A percentile compares a stretch with the other conserved stretches of the same genome.
phyloP scores from a whole-genome alignment of 2,888 invertebrate species.

The Hoplodrina ambigua region DNA sequence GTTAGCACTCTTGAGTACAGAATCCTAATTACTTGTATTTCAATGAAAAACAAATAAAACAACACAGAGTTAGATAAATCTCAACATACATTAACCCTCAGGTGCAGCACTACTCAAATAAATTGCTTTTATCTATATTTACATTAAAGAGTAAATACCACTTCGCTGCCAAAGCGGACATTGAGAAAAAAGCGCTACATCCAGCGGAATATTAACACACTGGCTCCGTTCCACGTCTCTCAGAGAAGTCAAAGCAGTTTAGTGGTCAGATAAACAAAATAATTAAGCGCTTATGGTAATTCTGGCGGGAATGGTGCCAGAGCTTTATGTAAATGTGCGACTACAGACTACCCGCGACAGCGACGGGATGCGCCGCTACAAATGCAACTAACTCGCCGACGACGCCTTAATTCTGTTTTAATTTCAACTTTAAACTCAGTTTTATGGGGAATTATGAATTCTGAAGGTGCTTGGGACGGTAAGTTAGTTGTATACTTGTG shows the following conservation, averaged over 20 bases:
- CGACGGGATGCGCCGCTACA: slow-evolving; percentile 65
- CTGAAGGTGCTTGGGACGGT: slow-evolving; percentile 51
- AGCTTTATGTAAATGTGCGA: slow-evolving; percentile 73
- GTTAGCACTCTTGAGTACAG: no score
- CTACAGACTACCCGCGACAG: slow-evolving; percentile 42
- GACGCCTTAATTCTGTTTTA: slow-evolving; percentile 75
- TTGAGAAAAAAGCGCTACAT: slow-evolving; percentile 41
- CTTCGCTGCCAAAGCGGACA: slow-evolving; percentile 47
- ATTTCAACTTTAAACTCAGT: slow-evolving; percentile 74
- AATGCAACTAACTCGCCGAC: slow-evolving; percentile 71
- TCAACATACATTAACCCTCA: slow-evolving; percentile 20
- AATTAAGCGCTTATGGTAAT: slow-evolving; percentile 85
- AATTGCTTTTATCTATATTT: slow-evolving; percentile 46
- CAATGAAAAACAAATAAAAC: slow-evolving; percentile 20
- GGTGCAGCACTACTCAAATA: slow-evolving; percentile 25
- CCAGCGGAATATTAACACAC: slow-evolving; percentile 54
- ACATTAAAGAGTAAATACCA: slow-evolving; percentile 45
- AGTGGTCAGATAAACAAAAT: slow-evolving; percentile 88
- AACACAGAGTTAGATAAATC: slow-evolving; percentile 2
- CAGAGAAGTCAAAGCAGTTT: slow-evolving; percentile 77
- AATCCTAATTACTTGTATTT: not conserved
- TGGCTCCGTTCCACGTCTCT: slow-evolving; percentile 70
- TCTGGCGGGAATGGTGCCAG: slow-evolving; percentile 65
- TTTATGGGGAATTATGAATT: slow-evolving; percentile 72
- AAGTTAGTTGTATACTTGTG: slow-evolving; percentile 47